Base-by-base conservation (phyloP, 2,797 vertebrate species). In the Coendou prehensilis region DNA sequence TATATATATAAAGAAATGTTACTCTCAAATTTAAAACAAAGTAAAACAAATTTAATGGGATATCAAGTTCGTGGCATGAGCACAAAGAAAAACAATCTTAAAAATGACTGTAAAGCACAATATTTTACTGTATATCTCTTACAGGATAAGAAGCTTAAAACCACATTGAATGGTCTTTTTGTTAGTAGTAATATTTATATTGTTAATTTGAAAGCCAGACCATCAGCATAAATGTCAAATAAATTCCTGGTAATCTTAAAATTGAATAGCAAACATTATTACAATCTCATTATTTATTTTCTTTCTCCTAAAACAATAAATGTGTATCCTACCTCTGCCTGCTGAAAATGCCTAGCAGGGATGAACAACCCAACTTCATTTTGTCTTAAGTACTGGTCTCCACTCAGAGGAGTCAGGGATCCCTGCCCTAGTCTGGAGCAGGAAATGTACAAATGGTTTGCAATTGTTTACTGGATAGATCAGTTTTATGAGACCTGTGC, bases 121-220 rank as follows among this genome's bases (percentile, higher is more conserved):
- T 86, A 57, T 80, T 85, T 94, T 57, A 81, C 6, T 64, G 2
- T 33, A 22, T 9, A 20, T 50, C 2, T 80, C 4, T 76, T n/a
- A 20, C 14, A 22, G 17, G 5, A 23, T 59, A 82, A 26, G 78
- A 59, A 59, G 33, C 6, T 79, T 82, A 78, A 86, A 61, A 71
- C 17, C 26, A 81, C 1, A 9, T 15, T 37, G 22, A 47, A 5
- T 22, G n/a, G 28, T 63, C 5, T 90, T 92, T 92, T 73, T 83
- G 37, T 88, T 89, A 63, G 20, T 28, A 50, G 7, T 69, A 71
- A 89, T 76, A 83, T 64, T 64, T 59, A 37, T 50, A 87, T 20
- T 59, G 26, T 86, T 93, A 45, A 30, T 84, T 92, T 87, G 41
- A 88, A 96, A 95, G 64, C 56, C 47, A 71, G 15, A 10, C 17